A percentile compares a stretch with the other conserved stretches of the same genome.
phyloP scores from a whole-genome alignment of 2,888 invertebrate species.

The Pristionchus japonicus region DNA sequence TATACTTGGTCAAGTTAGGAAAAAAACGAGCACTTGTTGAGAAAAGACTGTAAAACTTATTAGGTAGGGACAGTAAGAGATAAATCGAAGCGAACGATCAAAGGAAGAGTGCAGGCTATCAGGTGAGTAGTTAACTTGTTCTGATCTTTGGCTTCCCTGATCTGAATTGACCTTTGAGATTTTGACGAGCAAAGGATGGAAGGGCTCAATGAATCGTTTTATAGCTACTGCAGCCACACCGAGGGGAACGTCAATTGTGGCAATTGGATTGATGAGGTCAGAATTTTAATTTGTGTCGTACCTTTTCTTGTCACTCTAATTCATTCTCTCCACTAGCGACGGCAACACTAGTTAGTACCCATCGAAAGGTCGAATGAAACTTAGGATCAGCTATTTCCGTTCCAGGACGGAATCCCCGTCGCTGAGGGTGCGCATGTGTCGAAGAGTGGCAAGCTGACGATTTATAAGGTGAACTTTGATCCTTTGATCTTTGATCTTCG shows the following conservation, averaged over 20 bases:
- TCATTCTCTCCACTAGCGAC: not conserved
- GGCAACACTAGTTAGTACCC: too few species aligned
- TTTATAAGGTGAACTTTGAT: not conserved
- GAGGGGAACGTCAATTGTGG: constrained; percentile 39
- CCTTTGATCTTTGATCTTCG: too few species aligned
- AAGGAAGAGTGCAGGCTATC: too few species aligned
- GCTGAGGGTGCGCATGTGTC: not conserved
- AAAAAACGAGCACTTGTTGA: too few species aligned
- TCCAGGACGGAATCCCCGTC: not conserved
- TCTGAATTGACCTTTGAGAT: not conserved
- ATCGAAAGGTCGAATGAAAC: too few species aligned
- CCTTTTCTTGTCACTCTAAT: not conserved
- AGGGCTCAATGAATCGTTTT: not conserved
- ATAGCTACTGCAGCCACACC: not conserved
- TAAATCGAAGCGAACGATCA: too few species aligned
- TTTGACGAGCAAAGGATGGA: too few species aligned
- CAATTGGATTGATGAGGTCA: constrained; percentile 1
- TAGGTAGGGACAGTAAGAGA: too few species aligned
- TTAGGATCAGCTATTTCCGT: too few species aligned
- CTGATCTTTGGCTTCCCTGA: not conserved
- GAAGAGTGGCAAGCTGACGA: not conserved
- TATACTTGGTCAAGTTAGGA: too few species aligned
- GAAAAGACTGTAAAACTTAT: too few species aligned
- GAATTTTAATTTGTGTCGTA: not conserved
- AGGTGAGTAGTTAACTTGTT: too few species aligned